These are phyloP conservation scores for Thyatira batis DNA, from an alignment of 2,888 invertebrate species.

Conservation along the genomic window DNA sequence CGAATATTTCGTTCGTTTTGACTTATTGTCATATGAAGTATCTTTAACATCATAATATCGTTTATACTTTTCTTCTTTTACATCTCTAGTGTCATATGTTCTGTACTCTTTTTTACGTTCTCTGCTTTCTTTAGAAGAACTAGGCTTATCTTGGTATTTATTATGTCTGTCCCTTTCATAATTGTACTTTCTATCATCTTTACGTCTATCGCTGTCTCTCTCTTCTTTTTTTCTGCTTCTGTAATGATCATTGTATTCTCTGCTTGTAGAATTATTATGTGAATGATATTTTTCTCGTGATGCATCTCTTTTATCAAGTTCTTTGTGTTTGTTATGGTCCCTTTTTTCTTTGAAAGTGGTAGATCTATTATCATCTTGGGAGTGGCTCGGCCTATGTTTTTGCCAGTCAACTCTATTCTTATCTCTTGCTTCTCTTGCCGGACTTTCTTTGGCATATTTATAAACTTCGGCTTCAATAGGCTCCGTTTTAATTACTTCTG, in stretches of 20 bases:
- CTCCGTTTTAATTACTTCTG: background rate
- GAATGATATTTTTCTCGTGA: background rate
- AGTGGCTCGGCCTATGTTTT: background rate
- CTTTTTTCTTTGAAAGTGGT: background rate
- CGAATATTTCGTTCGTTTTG: slow-evolving; percentile 15
- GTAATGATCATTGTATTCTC: background rate
- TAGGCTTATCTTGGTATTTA: background rate
- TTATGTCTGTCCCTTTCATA: slow-evolving; percentile 2
- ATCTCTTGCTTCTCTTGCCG: background rate
- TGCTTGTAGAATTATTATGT: background rate
- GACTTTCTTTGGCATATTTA: background rate
- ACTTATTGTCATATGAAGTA: slow-evolving; percentile 14
- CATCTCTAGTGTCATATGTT: slow-evolving; percentile 3
- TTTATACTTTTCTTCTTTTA: slow-evolving; percentile 10
- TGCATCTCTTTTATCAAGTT: background rate
- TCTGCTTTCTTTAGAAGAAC: slow-evolving; percentile 4
- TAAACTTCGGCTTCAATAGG: background rate
- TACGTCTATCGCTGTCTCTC: background rate
- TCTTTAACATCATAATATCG: slow-evolving; percentile 10
- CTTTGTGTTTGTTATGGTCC: background rate
- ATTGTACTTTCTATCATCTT: slow-evolving; percentile 7
- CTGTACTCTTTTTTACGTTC: background rate
- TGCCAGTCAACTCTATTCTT: background rate
- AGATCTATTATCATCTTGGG: background rate
- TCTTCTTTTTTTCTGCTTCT: background rate